Base-by-base conservation (phyloP, 2,888 invertebrate genomes). In the Acheta domesticus region DNA sequence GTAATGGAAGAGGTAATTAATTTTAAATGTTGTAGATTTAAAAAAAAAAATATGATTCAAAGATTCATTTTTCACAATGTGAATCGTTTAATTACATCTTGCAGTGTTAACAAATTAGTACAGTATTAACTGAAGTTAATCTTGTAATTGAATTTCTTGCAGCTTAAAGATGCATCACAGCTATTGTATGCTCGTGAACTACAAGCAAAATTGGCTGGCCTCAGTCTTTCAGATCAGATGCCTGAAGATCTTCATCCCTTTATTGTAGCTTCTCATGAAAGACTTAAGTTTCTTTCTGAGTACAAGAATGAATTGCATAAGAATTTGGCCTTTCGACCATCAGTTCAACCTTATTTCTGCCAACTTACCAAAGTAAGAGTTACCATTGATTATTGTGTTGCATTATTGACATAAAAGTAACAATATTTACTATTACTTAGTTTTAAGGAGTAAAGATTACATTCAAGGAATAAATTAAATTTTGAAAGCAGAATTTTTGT, bases 1-100 rank as follows among this genome's bases (percentile, higher is more conserved):
- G 88, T 92, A 19, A 86, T 89, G 48, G 91, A 94, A 83, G 94
- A 96, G 85, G 90, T 94, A 3, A 83, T 84, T 80, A 73, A 77
- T 36, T 12, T 49, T 49, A 76, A 12, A 36, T 49, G 74, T 62
- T 77, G 5, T 77, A 75, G 76, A 8, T 36, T 36, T 36, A 8
- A 36, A 36, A 5, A 36, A 36, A 8, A 8, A 36, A 36, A 36
- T 36, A 8, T 36, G 36, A 36, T 36, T 23, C 2, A 23, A 23
- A 23, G 3, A 23, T 23, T 8, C 36, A 36, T 36, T 8, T 8
- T 8, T 36, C 36, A 36, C 8, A 8, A 36, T 36, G 36, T 36
- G 36, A 36, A 36, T 36, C 5, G 11, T 36, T 36, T 36, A 8
- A 36, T 36, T 36, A 8, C 8, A 1, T 36, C 36, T 36, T 36